A percentile compares a stretch with the other conserved stretches of the same genome.
Conservation (phyloP, 2,888 invertebrate species). For the Rhimphoctona megacephalus region DNA sequence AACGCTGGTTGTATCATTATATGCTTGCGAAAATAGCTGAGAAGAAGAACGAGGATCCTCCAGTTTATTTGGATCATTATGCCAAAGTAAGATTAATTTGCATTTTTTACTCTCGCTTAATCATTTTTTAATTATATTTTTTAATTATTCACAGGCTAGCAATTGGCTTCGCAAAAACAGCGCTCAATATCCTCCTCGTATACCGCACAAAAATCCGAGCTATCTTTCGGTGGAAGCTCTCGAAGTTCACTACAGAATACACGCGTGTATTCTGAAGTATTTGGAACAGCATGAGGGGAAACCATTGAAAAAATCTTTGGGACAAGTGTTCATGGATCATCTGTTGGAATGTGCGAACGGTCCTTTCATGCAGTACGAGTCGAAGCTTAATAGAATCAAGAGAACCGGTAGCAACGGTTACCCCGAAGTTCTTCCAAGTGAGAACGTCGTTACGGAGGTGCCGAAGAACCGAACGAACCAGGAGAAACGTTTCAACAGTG, state of each 20-base stretch:
- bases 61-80: conserved; percentile 92
- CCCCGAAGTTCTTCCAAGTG: conserved; percentile 65
- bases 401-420: conserved; percentile 67
- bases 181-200: conserved; percentile 94
- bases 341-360: conserved; percentile 85
- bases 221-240: conserved; percentile 94
- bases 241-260: conserved; percentile 94
- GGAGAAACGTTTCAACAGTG: conserved; percentile 76
- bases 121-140: background rate
- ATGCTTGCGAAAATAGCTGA: conserved; percentile 98
- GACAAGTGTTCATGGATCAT: conserved; percentile 87
- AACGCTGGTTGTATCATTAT: conserved; percentile 96
- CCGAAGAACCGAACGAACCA: conserved; percentile 73
- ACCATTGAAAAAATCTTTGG: conserved; percentile 87
- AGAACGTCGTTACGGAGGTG: conserved; percentile 69
- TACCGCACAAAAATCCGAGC: conserved; percentile 93
- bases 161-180: conserved; percentile 91
- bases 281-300: conserved; percentile 92
- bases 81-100: conserved; percentile 85
- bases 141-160: conserved; percentile 87
- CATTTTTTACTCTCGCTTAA: background rate
- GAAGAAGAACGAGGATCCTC: conserved; percentile 91
- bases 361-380: conserved; percentile 85
- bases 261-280: conserved; percentile 95
- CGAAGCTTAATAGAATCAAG: conserved; percentile 83